A percentile compares a stretch with the other conserved stretches of the same genome.
These are phyloP conservation scores for Menidia beryllina DNA, from an alignment of 2,113 vertebrate species.

Conservation along the genomic window DNA sequence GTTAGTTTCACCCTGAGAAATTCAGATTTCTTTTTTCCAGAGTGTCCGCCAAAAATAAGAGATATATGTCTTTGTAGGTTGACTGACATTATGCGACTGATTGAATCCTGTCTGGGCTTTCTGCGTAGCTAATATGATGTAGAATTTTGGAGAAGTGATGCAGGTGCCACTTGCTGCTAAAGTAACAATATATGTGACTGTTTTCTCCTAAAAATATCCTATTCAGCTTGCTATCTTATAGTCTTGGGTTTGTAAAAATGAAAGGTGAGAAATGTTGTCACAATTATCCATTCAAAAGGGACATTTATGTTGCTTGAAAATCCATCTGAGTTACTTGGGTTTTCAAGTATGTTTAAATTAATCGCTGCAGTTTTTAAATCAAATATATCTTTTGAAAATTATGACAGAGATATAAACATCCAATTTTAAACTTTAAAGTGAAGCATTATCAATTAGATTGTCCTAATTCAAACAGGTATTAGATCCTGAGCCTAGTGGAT, in stretches of 20 bases:
- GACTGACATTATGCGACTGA: conserved; percentile 5
- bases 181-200: too few species aligned
- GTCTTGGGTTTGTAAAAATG: too few species aligned
- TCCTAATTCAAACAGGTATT: too few species aligned
- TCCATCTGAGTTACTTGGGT: too few species aligned
- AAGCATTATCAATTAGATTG: too few species aligned
- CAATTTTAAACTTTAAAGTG: background rate
- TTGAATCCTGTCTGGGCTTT: conserved; percentile 15
- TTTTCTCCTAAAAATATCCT: too few species aligned
- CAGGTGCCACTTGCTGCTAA: too few species aligned
- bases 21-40: conserved; percentile 6
- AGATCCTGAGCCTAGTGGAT: too few species aligned
- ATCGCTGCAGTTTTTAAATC: too few species aligned
- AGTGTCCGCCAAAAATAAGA: conserved; percentile 1
- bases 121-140: background rate
- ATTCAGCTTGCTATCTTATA: too few species aligned
- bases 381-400: background rate
- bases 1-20: conserved; percentile 29
- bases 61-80: conserved; percentile 5
- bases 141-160: background rate
- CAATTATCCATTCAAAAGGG: too few species aligned
- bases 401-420: background rate
- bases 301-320: background rate
- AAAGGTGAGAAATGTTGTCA: background rate
- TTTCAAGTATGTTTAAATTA: too few species aligned